Percentiles rank a stretch among this genome's conserved stretches.
These are phyloP conservation scores for Tipula unca DNA, from an alignment of 2,888 invertebrate species.

Conservation along the genomic window DNA sequence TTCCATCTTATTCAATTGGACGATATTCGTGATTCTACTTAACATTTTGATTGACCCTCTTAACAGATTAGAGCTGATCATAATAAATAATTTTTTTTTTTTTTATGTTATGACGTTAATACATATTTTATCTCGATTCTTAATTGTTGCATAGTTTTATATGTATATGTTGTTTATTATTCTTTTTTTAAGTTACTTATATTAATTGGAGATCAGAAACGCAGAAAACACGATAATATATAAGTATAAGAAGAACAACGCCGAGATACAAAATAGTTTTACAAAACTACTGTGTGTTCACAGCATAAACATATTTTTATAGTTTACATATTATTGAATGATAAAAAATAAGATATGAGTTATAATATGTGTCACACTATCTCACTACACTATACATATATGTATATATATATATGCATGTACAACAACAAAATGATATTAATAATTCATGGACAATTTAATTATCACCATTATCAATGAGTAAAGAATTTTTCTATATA, in stretches of 20 bases:
- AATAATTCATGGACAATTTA: constrained; percentile 14
- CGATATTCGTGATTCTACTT: constrained; percentile 44
- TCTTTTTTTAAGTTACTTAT: not conserved
- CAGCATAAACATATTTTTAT: not conserved
- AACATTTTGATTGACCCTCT: constrained; percentile 43
- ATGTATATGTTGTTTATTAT: not conserved
- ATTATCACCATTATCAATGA: not conserved
- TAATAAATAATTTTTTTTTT: not conserved
- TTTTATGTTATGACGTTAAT: constrained; percentile 8
- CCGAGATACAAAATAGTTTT: not conserved
- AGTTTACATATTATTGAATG: not conserved
- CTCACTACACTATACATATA: not conserved
- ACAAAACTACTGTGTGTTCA: not conserved
- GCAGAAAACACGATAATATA: not conserved
- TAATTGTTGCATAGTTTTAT: not conserved
- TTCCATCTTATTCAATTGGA: constrained; percentile 4
- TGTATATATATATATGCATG: not conserved
- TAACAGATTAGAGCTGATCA: constrained; percentile 35
- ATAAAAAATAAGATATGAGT: not conserved
- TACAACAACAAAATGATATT: not conserved
- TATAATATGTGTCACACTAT: constrained; percentile 8
- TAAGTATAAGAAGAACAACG: not conserved
- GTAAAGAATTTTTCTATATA: not conserved
- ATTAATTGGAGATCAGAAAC: constrained; percentile 9
- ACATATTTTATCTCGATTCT: not conserved